These are phyloP conservation scores for Damaliscus lunatus DNA, from an alignment of 2,113 vertebrate genomes.

Conservation along the genomic window DNA sequence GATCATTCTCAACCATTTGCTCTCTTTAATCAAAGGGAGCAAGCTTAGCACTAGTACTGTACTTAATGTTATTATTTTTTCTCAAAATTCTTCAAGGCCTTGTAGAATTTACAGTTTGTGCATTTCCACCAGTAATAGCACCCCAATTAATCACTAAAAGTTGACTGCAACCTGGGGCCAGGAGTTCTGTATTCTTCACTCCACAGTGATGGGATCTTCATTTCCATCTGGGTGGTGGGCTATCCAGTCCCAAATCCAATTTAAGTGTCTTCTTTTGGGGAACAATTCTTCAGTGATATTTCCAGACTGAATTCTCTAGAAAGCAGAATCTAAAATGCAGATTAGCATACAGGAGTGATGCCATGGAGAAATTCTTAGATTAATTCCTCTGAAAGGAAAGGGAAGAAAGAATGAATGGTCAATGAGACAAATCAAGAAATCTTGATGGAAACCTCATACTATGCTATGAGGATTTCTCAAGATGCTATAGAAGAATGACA, in stretches of 20 bases:
- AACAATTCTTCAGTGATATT: not conserved
- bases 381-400: not conserved
- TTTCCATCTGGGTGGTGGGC: not conserved
- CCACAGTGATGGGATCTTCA: not conserved
- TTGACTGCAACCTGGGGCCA: not conserved
- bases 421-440: not conserved
- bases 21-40: not conserved
- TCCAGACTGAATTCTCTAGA: not conserved
- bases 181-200: not conserved
- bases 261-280: not conserved
- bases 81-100: not conserved
- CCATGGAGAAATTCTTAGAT: not conserved
- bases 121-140: not conserved
- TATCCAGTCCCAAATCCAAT: not conserved
- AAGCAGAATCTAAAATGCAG: not conserved
- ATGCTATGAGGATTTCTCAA: not conserved
- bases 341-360: not conserved
- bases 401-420: not conserved
- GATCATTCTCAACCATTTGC: not conserved
- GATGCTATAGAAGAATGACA: not conserved
- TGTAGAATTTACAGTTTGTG: not conserved
- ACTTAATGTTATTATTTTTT: not conserved
- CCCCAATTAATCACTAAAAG: not conserved
- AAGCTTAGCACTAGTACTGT: not conserved
- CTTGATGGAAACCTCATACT: not conserved